These are phyloP conservation scores for Chroicocephalus ridibundus DNA, from an alignment of 2,113 vertebrate species.

Conservation along the genomic window DNA sequence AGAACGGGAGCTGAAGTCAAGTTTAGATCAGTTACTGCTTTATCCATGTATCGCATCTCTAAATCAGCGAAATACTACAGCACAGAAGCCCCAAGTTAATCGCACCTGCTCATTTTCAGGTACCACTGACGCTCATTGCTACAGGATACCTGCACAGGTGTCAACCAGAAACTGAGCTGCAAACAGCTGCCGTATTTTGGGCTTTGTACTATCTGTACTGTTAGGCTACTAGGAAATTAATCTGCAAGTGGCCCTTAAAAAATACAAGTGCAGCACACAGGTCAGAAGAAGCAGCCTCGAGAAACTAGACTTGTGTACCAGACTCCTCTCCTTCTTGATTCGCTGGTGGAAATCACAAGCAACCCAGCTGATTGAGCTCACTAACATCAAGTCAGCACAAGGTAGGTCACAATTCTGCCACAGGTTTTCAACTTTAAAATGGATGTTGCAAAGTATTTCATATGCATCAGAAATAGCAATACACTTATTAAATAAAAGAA, in stretches of 20 bases:
- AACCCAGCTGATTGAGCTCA: background rate
- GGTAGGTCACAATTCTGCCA: background rate
- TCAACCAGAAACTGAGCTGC: background rate
- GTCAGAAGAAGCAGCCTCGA: background rate
- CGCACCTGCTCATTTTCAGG: background rate
- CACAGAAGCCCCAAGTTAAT: background rate
- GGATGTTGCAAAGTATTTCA: background rate
- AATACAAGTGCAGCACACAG: background rate
- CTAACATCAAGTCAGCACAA: background rate
- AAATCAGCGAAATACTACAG: background rate
- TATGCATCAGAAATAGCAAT: background rate
- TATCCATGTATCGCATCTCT: background rate
- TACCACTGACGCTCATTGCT: background rate
- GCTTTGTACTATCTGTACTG: background rate
- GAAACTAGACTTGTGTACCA: background rate
- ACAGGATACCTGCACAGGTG: too few relatives aligned
- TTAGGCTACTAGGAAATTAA: background rate
- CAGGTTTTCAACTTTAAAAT: background rate
- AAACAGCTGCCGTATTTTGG: background rate
- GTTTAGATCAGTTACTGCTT: background rate
- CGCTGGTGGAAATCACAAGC: background rate
- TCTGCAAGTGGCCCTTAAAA: background rate
- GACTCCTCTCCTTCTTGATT: background rate
- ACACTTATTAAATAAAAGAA: conserved; percentile 29
- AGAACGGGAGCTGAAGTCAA: background rate